Base-by-base conservation (phyloP, 2,888 invertebrate genomes). In the Pardosa pseudoannulata region DNA sequence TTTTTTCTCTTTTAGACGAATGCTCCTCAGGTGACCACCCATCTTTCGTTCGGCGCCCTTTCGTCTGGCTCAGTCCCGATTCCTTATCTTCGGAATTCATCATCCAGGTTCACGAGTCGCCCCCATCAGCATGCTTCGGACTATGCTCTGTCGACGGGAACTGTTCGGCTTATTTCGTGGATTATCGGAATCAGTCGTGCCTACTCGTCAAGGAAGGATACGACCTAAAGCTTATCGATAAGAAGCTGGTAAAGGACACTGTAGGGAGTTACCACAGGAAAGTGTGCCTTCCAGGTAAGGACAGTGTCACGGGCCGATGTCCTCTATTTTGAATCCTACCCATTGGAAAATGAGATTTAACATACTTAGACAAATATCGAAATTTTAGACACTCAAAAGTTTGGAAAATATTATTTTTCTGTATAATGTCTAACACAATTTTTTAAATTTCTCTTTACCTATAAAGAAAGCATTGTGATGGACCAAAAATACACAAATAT, bases 141-240 rank as follows among this genome's bases (percentile, higher is more conserved):
- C 62, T 27, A 16, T 87, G 87, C 65, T 11, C 31, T 13, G n/a
- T 7, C 6, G 73, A 87, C 27, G 19, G 27, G 6, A 41, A 62
- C 16, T 87, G 87, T 46, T 73, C 81, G 28, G 87, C 81, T 1
- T 87, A 87, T 72, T 68, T 87, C 68, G 68, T 87, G 27, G 78
- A 87, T 28, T 87, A 80, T 62, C 76, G 50, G 81, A 87, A 87
- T 36, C 41, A 64, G n/a, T 81, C 81, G 41, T 87, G 87, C 31
- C 78, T 73, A 16, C 68, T 86, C 7, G 56, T 86, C 23, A 39
- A 31, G 13, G 72, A 39, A 6, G 5, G 39, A 6, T 28, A 19
- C n/a, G 46, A 71, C 7, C 50, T 56, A 0, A 13, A 62, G 19
- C 27, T 29, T 0, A 27, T 41, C 3, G 79, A 74, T 6, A 41